phyloP scores from a whole-genome alignment of 2,888 invertebrate genomes.

The Cylloceria caligata region DNA sequence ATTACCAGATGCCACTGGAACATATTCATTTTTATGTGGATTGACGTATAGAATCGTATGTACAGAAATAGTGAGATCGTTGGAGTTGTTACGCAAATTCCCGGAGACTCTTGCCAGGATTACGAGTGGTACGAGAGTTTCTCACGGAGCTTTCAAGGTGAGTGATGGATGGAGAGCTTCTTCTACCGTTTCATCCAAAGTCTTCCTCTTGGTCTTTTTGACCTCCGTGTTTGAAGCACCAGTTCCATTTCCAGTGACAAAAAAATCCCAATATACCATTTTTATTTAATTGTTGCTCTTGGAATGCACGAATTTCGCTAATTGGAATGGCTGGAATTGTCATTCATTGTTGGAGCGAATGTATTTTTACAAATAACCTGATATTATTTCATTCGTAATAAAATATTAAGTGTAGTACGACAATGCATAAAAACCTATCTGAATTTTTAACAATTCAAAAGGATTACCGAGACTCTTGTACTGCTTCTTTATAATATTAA shows the following conservation, averaged over 20 bases:
- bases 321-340: not conserved
- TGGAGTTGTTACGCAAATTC: not conserved
- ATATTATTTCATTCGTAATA: not conserved
- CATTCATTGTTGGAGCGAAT: not conserved
- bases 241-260: not conserved
- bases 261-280: not conserved
- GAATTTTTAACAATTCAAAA: conserved; percentile 10
- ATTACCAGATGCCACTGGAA: not conserved
- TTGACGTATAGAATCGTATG: not conserved
- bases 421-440: not conserved
- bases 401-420: not conserved
- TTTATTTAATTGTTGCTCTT: not conserved
- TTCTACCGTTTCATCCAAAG: conserved; percentile 8
- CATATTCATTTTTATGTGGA: not conserved
- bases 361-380: too few relatives aligned
- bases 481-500: not conserved
- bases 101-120: conserved; percentile 24
- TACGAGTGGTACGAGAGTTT: conserved; percentile 48
- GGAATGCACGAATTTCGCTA: not conserved
- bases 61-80: conserved; percentile 11
- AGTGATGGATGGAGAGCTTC: conserved; percentile 50
- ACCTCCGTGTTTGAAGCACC: too few relatives aligned
- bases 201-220: conserved; percentile 2
- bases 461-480: not conserved
- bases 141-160: conserved; percentile 49